These are phyloP conservation scores for Nixonia krombeini DNA, from an alignment of 1,140 invertebrate genomes.

Conservation along the genomic window DNA sequence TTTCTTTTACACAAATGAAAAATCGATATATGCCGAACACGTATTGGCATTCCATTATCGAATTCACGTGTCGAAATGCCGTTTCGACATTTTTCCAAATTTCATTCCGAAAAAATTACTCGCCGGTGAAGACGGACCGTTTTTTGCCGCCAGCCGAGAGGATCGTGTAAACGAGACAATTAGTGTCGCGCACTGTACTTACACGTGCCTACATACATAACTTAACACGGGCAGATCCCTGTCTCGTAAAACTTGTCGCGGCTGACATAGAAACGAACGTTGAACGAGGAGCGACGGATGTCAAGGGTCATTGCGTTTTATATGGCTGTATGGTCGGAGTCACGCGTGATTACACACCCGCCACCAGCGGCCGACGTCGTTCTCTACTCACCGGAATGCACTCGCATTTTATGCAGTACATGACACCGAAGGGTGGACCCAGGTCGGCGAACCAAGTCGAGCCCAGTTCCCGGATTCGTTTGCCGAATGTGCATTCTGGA, in stretches of 20 bases:
- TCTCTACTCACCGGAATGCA: slow-evolving; percentile 86
- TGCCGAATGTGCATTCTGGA: slow-evolving; percentile 92
- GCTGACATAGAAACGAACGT: slow-evolving; percentile 24
- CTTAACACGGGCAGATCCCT: slow-evolving; percentile 5
- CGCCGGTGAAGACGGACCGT: too few relatives aligned
- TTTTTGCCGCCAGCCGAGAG: too few relatives aligned
- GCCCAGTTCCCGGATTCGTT: slow-evolving; percentile 86
- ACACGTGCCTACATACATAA: slow-evolving; percentile 11
- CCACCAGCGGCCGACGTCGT: background rate
- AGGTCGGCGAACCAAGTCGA: slow-evolving; percentile 92
- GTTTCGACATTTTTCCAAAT: too few relatives aligned
- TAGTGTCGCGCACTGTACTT: slow-evolving; percentile 21
- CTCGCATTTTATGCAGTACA: slow-evolving; percentile 94
- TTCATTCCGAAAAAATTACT: background rate
- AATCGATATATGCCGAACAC: too few relatives aligned
- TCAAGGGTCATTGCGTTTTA: slow-evolving; percentile 12
- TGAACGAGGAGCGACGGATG: slow-evolving; percentile 11
- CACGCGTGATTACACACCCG: background rate
- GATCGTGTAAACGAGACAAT: slow-evolving; percentile 25
- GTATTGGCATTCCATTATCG: too few relatives aligned
- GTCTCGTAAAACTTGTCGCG: slow-evolving; percentile 24
- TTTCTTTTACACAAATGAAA: too few relatives aligned
- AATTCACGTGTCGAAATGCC: too few relatives aligned
- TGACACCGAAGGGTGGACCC: slow-evolving; percentile 90
- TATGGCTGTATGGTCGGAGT: slow-evolving; percentile 11